Percentiles rank a stretch among this genome's conserved stretches.
phyloP scores from a whole-genome alignment of 1,140 invertebrate species.

The Trialeurodes vaporariorum region DNA sequence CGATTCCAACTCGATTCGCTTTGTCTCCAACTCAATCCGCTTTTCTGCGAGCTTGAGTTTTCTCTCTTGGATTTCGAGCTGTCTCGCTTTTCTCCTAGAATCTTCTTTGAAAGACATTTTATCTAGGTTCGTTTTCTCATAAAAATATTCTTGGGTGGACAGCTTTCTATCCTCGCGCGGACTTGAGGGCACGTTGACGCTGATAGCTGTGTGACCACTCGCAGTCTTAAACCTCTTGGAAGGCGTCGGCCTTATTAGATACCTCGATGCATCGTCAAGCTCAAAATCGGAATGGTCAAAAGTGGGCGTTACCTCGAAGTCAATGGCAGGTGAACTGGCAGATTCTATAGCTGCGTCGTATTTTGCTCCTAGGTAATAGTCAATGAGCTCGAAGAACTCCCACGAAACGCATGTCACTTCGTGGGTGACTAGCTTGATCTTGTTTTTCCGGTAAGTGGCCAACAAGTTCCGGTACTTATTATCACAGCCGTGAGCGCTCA shows the following conservation, averaged over 20 bases:
- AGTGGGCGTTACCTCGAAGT: too few species aligned
- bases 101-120: neutral
- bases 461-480: neutral
- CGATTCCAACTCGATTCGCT: neutral
- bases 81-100: neutral
- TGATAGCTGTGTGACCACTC: too few species aligned
- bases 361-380: neutral
- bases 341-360: neutral
- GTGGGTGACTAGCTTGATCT: neutral
- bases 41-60: neutral
- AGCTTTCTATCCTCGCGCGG: too few species aligned
- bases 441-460: neutral
- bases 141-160: neutral
- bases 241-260: too few species aligned
- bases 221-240: too few species aligned
- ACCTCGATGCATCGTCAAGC: too few species aligned
- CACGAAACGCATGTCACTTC: neutral
- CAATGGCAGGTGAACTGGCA: too few species aligned
- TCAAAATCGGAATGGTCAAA: too few species aligned
- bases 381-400: neutral
- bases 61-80: neutral
- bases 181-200: too few species aligned
- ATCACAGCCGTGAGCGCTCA: neutral
- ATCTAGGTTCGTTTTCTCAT: neutral
- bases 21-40: too few species aligned